Conservation (phyloP, 1,140 invertebrate species). For the Prorops nasuta region DNA sequence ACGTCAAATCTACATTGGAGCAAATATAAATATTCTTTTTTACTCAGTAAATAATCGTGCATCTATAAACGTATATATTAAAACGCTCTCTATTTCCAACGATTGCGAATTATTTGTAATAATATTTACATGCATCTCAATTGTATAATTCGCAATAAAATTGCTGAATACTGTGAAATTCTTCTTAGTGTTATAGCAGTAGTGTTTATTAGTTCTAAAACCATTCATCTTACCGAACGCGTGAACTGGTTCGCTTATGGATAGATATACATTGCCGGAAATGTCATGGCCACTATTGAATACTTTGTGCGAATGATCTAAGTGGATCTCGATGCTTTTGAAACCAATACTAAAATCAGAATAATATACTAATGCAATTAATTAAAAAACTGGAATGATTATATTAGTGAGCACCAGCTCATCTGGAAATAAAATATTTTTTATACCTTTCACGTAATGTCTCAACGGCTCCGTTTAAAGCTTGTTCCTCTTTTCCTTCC, state of each 20-base stretch:
- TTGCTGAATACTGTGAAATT: no score
- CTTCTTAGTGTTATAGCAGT: no score
- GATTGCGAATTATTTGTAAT: no score
- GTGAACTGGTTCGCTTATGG: constrained; percentile 17
- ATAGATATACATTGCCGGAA: constrained; percentile 26
- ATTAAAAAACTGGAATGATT: neutral
- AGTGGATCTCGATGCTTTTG: constrained; percentile 22
- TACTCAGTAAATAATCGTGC: no score
- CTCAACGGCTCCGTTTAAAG: neutral
- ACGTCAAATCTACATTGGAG: no score
- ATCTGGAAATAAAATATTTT: neutral
- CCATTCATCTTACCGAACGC: constrained; percentile 35
- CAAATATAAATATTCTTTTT: no score
- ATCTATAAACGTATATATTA: no score
- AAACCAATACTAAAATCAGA: constrained; percentile 27
- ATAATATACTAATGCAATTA: neutral
- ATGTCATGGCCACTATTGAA: constrained; percentile 26
- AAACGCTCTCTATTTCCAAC: no score
- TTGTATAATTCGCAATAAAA: no score
- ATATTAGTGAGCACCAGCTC: neutral
- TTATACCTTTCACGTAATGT: constrained; percentile 9
- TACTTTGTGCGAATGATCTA: constrained; percentile 28
- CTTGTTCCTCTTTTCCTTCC: neutral
- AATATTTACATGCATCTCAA: no score
- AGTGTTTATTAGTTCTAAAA: no score